A percentile compares a stretch with the other conserved stretches of the same genome.
Evolutionary conservation across 35 echinoderm and acorn worm species (phyloP).

Genomic region (Apostichopus parvimensis): DNA sequence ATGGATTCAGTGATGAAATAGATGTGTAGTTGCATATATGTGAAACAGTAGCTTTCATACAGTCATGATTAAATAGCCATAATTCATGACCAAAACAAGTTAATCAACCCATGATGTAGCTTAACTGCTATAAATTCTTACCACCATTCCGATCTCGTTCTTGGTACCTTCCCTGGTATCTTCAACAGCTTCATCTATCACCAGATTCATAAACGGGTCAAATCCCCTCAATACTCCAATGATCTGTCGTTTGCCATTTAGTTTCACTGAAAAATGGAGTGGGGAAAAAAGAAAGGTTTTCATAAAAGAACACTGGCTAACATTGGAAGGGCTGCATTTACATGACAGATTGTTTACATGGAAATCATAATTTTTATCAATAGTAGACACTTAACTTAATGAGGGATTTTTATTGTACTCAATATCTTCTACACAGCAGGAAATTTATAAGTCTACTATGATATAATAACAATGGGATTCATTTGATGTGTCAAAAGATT

Average conservation of each 20-base stretch:
- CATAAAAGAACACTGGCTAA: too few species aligned
- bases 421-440: too few species aligned
- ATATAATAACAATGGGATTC: not conserved
- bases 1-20: too few species aligned
- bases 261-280: conserved; percentile 68
- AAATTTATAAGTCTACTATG: too few species aligned
- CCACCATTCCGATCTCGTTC: conserved; percentile 98
- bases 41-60: not conserved
- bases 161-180: conserved; percentile 56
- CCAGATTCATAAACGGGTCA: conserved; percentile 98
- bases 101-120: too few species aligned
- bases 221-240: conserved; percentile 91
- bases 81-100: not conserved
- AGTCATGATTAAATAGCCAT: not conserved
- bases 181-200: conserved; percentile 95
- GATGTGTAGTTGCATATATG: not conserved
- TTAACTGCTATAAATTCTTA: conserved; percentile 36
- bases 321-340: too few species aligned
- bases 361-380: too few species aligned
- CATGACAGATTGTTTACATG: too few species aligned
- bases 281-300: not conserved
- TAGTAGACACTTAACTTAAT: too few species aligned
- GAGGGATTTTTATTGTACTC: too few species aligned
- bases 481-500: not conserved
- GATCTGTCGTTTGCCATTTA: conserved; percentile 88